Conservation (phyloP, 2,797 vertebrate species). For the Calcarius lapponicus region DNA sequence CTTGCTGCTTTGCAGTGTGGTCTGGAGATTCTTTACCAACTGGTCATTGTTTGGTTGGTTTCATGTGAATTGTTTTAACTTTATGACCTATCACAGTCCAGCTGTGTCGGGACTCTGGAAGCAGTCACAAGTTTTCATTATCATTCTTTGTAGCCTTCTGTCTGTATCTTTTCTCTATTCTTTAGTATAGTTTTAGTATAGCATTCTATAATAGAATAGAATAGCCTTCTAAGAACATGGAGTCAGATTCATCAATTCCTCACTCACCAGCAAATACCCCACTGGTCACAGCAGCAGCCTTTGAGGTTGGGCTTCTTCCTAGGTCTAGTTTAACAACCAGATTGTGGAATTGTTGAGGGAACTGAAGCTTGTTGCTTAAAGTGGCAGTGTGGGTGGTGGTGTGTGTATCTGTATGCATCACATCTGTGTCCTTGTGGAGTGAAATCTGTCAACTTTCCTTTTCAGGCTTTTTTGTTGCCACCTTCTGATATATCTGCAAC, state of each 20-base stretch:
- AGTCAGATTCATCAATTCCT: no score
- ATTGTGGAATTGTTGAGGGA: background rate
- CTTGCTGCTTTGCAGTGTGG: no score
- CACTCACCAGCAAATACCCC: background rate
- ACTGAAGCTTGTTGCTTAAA: background rate
- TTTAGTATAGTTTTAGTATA: no score
- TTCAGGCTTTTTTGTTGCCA: conserved; percentile 92
- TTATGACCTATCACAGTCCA: no score
- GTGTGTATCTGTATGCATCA: background rate
- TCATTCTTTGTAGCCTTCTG: background rate
- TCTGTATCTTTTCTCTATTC: no score
- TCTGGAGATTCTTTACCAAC: no score
- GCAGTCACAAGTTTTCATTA: no score
- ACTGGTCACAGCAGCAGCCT: background rate
- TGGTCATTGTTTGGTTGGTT: no score
- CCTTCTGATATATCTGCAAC: conserved; percentile 91
- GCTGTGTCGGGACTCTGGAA: no score
- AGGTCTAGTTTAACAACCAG: fast-evolving
- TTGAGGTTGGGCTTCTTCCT: background rate
- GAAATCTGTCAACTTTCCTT: background rate
- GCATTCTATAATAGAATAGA: no score
- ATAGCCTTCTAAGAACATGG: no score
- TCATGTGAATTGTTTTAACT: no score
- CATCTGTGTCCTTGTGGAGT: background rate
- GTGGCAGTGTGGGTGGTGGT: background rate